These are phyloP conservation scores for Sparus aurata DNA, from an alignment of 2,797 vertebrate species.

Conservation along the genomic window DNA sequence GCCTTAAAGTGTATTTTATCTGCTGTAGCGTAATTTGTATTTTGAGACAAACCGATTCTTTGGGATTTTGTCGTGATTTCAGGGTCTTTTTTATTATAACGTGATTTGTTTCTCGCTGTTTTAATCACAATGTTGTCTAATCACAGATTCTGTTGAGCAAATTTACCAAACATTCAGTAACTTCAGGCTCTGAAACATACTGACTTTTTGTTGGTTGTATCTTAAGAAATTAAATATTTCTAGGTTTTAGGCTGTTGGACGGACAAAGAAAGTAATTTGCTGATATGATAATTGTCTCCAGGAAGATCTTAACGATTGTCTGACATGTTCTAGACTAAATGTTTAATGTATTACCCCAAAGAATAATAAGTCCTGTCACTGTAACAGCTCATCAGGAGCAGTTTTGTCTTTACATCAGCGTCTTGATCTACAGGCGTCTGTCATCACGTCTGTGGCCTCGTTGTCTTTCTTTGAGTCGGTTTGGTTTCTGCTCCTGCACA, in stretches of 20 bases:
- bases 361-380: neutral
- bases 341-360: neutral
- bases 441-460: neutral
- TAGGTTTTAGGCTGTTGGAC: neutral
- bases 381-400: too few species aligned
- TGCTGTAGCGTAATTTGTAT: neutral
- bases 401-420: neutral
- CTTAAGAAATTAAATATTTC: too few species aligned
- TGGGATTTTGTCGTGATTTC: neutral
- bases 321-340: neutral
- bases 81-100: too few species aligned
- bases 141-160: neutral
- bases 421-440: neutral
- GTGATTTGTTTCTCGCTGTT: neutral
- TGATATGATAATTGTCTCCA: too few species aligned
- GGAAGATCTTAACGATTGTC: neutral
- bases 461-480: constrained; percentile 4
- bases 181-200: neutral
- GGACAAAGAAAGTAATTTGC: too few species aligned
- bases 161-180: neutral
- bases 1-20: neutral
- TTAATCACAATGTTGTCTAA: neutral
- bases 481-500: constrained; percentile 61
- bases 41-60: neutral
- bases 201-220: too few species aligned